Base-by-base conservation (phyloP, 64 coral and sea anemone genomes). In the Stichodactyla helianthus region DNA sequence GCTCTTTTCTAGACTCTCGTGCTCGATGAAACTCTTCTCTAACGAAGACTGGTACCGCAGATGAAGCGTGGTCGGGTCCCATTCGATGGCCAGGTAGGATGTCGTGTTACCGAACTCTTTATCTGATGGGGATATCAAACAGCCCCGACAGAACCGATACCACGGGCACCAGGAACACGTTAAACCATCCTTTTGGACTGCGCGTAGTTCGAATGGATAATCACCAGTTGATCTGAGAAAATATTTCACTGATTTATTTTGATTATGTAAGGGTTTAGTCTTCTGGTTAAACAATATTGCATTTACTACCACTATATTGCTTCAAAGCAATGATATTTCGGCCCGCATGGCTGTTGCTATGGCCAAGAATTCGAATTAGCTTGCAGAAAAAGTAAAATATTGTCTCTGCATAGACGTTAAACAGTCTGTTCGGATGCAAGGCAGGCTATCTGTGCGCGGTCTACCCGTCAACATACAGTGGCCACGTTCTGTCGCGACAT, bases 101-200 rank as follows among this genome's bases (percentile, higher is more conserved):
- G 93, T 90, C 53, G 90, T 91, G 62, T 87, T 89, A 53, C 93
- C 88, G 81, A 95, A 99, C 67, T 99, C 93, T 57, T 93, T 90
- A 16, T 95, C 90, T 67, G 81, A 92, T 83, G 90, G 95, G 79
- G 89, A 82, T 1, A 99, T 90, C 4, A 82, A 17, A 67, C 97
- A 99, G 5, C 97, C 97, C 56, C 91, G 91, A 35, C 97, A 99
- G 64, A 99, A 99, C 82, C 97, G 94, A 85, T 90, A 99, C 97
- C 97, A 99, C 0, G 97, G 93, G 55, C 97, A 99, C 88, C 93
- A 90, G 14, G 97, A 93, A 83, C 97, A 99, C 0, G 93, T 92
- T 10, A 99, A 61, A 18, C 97, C 97, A 83, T 92, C 93, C 70
- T 99, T 94, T 60, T 94, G 90, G 63, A 99, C 97, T 52, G 90